These are phyloP conservation scores for Tor tambroides DNA, from an alignment of 2,113 vertebrate genomes.

Conservation along the genomic window DNA sequence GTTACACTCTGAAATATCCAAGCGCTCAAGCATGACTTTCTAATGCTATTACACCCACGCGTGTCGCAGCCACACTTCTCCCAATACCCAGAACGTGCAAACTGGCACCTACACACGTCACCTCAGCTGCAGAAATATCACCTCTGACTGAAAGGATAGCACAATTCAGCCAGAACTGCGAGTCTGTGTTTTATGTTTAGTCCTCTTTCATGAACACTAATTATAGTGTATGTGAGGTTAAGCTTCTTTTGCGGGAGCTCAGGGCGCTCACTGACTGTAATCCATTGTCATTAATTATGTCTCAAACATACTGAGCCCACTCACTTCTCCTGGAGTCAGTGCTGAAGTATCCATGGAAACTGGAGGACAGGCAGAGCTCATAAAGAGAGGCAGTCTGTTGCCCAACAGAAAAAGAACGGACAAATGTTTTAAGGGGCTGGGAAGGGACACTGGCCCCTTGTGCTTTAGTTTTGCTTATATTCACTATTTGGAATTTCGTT, in stretches of 20 bases:
- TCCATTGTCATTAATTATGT: conserved; percentile 77
- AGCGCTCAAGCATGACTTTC: conserved; percentile 17
- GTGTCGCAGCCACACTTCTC: conserved; percentile 18
- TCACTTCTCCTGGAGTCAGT: conserved; percentile 68
- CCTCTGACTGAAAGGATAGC: conserved; percentile 5
- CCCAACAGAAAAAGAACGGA: conserved; percentile 52
- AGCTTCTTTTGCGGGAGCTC: conserved; percentile 65
- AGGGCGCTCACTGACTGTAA: conserved; percentile 71
- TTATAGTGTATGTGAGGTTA: conserved; percentile 73
- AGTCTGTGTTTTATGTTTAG: conserved; percentile 35
- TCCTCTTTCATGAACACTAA: conserved; percentile 54
- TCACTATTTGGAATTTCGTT: not conserved
- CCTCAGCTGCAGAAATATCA: conserved; percentile 11
- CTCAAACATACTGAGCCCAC: conserved; percentile 73
- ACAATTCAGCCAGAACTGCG: conserved; percentile 19
- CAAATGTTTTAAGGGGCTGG: conserved; percentile 38
- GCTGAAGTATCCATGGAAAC: conserved; percentile 77
- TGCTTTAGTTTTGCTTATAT: conserved; percentile 11
- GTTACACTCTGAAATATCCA: conserved; percentile 6
- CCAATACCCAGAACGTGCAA: conserved; percentile 14
- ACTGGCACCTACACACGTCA: conserved; percentile 25
- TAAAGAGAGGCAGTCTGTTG: conserved; percentile 53
- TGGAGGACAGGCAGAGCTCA: conserved; percentile 66
- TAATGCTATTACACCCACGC: conserved; percentile 28
- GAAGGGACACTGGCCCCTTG: conserved; percentile 49